phyloP scores from a whole-genome alignment of 2,888 invertebrate genomes.

The Choreutis nemorana region DNA sequence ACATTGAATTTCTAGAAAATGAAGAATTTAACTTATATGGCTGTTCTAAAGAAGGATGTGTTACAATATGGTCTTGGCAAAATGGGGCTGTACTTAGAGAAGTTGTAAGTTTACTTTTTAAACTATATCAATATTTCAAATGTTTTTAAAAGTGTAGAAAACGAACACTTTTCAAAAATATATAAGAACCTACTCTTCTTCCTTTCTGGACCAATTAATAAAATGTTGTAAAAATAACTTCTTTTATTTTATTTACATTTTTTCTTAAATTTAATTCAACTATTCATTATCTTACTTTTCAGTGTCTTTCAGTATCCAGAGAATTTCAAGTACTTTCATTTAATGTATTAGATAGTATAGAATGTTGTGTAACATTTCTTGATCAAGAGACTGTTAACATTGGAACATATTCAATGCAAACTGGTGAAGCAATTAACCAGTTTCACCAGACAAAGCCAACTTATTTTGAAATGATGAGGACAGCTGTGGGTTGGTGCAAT shows the following conservation, averaged over 20 bases:
- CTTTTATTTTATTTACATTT: background rate
- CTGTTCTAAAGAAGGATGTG: slow-evolving; percentile 39
- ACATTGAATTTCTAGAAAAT: slow-evolving; percentile 42
- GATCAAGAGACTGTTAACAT: slow-evolving; percentile 15
- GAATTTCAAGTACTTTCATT: slow-evolving; percentile 33
- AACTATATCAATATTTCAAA: slow-evolving; percentile 1
- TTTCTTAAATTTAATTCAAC: background rate
- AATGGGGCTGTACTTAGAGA: slow-evolving; percentile 54
- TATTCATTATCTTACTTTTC: slow-evolving; percentile 14
- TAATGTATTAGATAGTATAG: slow-evolving; percentile 36
- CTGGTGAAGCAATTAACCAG: no score
- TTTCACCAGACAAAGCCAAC: slow-evolving; percentile 10
- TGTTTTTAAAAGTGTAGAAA: background rate
- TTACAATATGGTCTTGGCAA: slow-evolving; percentile 57
- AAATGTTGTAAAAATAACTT: no score
- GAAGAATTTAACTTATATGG: slow-evolving; percentile 51
- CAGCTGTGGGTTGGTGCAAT: slow-evolving; percentile 43
- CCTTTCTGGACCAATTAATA: background rate
- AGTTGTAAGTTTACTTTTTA: slow-evolving; percentile 25
- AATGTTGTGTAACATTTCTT: slow-evolving; percentile 36
- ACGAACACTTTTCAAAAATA: no score
- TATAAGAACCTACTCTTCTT: background rate
- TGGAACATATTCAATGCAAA: slow-evolving; percentile 31
- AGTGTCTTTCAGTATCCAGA: slow-evolving; percentile 34
- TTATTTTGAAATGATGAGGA: slow-evolving; percentile 26